Conservation (phyloP, 2,888 invertebrate genomes). For the Trilocha varians region DNA sequence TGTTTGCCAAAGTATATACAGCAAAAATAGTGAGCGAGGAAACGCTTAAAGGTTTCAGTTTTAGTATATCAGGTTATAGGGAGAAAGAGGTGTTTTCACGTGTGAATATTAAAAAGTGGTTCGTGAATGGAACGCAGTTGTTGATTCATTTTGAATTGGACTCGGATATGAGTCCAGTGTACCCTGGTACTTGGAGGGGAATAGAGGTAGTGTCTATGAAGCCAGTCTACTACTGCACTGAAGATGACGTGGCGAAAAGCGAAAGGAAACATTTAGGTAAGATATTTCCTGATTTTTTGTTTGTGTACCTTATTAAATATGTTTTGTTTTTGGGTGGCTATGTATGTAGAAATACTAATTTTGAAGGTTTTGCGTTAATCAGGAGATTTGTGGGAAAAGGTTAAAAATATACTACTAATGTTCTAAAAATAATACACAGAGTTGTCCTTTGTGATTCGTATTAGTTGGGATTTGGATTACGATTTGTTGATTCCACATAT, state of each 20-base stretch:
- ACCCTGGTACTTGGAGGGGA: conserved; percentile 41
- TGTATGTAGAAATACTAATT: too few species aligned
- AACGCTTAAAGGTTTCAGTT: conserved; percentile 26
- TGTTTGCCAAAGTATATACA: conserved; percentile 30
- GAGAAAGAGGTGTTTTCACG: conserved; percentile 27
- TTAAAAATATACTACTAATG: too few species aligned
- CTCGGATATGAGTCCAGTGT: conserved; percentile 30
- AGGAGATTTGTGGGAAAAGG: too few species aligned
- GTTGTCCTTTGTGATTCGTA: too few species aligned
- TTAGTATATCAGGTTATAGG: conserved; percentile 18
- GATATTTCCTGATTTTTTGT: too few species aligned
- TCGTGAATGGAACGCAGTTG: conserved; percentile 37
- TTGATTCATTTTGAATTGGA: conserved; percentile 42
- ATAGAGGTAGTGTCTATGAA: conserved; percentile 39
- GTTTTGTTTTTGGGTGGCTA: too few species aligned
- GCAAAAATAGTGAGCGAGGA: conserved; percentile 17
- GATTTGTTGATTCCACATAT: too few species aligned
- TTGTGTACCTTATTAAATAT: too few species aligned
- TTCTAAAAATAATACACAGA: too few species aligned
- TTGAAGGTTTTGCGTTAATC: too few species aligned
- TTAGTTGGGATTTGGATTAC: too few species aligned
- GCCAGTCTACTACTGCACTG: conserved; percentile 40
- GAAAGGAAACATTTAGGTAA: conserved; percentile 34
- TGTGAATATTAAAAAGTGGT: conserved; percentile 39
- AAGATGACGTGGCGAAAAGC: conserved; percentile 17